Conservation (phyloP, 1,140 invertebrate genomes). For the Chironomus tepperi region DNA sequence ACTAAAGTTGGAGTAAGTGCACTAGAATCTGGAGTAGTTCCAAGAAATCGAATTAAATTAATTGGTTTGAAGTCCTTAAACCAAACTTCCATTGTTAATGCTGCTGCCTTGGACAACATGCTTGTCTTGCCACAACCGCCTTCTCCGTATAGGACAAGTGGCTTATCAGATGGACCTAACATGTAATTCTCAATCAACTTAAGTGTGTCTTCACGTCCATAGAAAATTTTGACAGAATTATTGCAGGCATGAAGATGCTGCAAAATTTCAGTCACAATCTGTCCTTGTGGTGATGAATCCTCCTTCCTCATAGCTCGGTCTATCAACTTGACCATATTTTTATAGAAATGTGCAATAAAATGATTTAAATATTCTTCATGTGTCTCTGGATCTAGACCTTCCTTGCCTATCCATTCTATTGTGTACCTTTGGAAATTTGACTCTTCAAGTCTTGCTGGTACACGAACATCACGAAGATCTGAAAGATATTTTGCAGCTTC, state of each 20-base stretch:
- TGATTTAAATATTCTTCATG: constrained; percentile 91
- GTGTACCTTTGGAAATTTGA: constrained; percentile 88
- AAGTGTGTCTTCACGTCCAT: constrained; percentile 83
- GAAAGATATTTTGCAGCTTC: constrained; percentile 86
- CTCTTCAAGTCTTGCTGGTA: constrained; percentile 79
- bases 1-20: constrained; percentile 88
- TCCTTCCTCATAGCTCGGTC: constrained; percentile 92
- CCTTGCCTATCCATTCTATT: constrained; percentile 94
- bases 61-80: constrained; percentile 67
- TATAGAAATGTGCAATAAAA: constrained; percentile 93
- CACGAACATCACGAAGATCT: constrained; percentile 78
- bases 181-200: constrained; percentile 79
- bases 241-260: constrained; percentile 95
- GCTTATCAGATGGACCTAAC: constrained; percentile 72
- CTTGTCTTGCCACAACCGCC: constrained; percentile 97
- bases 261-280: constrained; percentile 91
- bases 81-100: constrained; percentile 64
- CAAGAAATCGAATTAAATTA: constrained; percentile 85
- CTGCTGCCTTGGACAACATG: constrained; percentile 84
- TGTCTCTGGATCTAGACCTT: constrained; percentile 85
- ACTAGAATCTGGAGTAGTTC: constrained; percentile 94
- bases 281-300: constrained; percentile 85
- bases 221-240: constrained; percentile 93
- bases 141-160: constrained; percentile 89
- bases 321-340: constrained; percentile 85